Evolutionary conservation across 2,113 vertebrate genomes (phyloP).

Genomic region (Puffinus mauretanicus): DNA sequence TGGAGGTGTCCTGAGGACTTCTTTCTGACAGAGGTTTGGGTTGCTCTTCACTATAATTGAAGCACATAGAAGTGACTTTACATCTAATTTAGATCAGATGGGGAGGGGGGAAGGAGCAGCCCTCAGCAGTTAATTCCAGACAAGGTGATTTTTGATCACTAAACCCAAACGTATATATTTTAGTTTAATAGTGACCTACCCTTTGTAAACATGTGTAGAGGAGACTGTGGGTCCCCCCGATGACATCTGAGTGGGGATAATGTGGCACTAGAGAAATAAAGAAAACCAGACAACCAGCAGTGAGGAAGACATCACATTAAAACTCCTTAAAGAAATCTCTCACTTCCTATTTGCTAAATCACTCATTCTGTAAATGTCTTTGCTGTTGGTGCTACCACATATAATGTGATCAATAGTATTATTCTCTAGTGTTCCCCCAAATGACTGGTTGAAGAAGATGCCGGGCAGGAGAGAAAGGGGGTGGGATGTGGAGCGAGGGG

Average conservation of each 20-base stretch:
- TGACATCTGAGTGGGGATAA: neutral
- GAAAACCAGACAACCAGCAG: constrained; percentile 7
- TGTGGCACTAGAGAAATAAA: constrained; percentile 26
- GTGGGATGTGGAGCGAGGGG: constrained; percentile 16
- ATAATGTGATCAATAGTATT: constrained; percentile 50
- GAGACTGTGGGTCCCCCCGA: neutral
- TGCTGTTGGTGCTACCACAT: neutral
- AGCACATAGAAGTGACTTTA: neutral
- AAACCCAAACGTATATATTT: constrained; percentile 1
- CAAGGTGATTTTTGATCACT: constrained; percentile 43
- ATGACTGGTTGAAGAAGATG: constrained; percentile 67
- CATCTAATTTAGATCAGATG: constrained; percentile 31
- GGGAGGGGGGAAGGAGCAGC: neutral
- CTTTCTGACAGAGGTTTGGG: neutral
- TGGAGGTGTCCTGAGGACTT: neutral
- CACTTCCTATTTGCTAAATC: constrained; percentile 31
- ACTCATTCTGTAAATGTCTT: constrained; percentile 25
- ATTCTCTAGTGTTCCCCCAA: constrained; percentile 56
- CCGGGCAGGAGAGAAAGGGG: constrained; percentile 1
- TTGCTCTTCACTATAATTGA: neutral
- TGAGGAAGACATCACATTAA: neutral
- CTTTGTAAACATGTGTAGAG: neutral
- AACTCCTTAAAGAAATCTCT: constrained; percentile 7
- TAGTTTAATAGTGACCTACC: constrained; percentile 6
- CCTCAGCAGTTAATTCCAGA: neutral